Percentiles rank a stretch among this genome's conserved stretches.
phyloP scores from a whole-genome alignment of 64 coral and sea anemone species.

The Anthopleura sola region DNA sequence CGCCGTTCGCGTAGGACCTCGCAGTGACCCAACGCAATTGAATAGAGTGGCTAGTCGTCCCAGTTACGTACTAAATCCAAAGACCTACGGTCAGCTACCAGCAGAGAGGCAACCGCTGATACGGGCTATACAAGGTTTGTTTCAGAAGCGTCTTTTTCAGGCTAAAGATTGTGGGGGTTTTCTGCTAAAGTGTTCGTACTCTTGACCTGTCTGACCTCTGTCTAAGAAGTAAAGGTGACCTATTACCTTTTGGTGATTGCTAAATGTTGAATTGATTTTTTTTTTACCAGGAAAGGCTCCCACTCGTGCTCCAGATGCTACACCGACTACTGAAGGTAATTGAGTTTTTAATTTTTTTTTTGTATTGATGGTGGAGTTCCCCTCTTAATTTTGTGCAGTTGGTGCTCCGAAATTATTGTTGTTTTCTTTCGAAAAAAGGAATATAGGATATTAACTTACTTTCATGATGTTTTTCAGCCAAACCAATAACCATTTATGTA shows the following conservation, averaged over 20 bases:
- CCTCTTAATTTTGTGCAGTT: background rate
- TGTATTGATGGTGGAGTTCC: too few relatives aligned
- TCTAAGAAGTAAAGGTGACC: background rate
- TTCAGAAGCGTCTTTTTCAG: background rate
- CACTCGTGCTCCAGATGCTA: background rate
- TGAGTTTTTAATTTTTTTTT: background rate
- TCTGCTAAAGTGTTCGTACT: background rate
- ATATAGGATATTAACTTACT: too few relatives aligned
- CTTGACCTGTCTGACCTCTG: too few relatives aligned
- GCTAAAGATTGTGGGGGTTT: background rate
- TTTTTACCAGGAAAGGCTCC: background rate
- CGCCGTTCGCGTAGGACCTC: conserved; percentile 27
- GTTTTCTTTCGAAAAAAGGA: too few relatives aligned
- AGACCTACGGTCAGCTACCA: conserved; percentile 6
- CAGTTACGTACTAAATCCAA: background rate
- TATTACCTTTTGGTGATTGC: background rate
- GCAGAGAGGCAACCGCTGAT: background rate
- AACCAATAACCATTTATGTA: too few relatives aligned
- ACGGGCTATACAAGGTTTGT: conserved; percentile 6
- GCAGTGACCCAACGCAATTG: background rate
- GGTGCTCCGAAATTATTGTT: too few relatives aligned
- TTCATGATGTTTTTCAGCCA: too few relatives aligned
- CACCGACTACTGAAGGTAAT: conserved; percentile 1
- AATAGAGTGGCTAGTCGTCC: background rate
- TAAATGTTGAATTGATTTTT: background rate